Evolutionary conservation across 2,888 invertebrate species (phyloP), one percentile per base, ranked within the genome.

Genomic region (Caprella mutica): DNA sequence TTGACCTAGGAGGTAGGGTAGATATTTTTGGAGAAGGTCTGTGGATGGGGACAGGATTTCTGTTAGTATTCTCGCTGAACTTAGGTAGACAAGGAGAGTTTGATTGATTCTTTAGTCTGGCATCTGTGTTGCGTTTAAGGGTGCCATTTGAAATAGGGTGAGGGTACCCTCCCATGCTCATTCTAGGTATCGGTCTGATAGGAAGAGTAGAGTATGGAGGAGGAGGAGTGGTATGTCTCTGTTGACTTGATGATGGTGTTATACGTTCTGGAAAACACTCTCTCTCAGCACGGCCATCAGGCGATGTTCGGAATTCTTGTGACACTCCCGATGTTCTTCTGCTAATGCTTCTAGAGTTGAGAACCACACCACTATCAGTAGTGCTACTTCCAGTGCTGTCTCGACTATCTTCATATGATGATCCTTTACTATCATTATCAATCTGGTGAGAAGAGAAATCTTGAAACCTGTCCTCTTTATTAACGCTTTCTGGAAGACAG

Each of bases 341-440:
- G 3, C 48, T 27, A n/a, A 30, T 30, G 9, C 4, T 21, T n/a
- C 48, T 6, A 1, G 48, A 48, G n/a, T 48, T 19, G n/a, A 48
- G 48, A 5, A 48, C 48, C 3, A 48, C 48, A 5, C 48, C 48
- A 30, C 48, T 48, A 8, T 48, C 48, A 8, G 26, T 30, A 14
- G 48, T 48, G 30, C 48, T 48, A 4, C 48, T 30, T 2, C 48
- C 48, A 6, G 33, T 30, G 5, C 48, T 48, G 9, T 48, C 48
- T 1, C 48, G 48, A 29, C 48, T 48, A 17, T 48, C 48, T n/a
- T 48, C 48, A n/a, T 21, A 24, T 27, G 48, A 24, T 14, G 48
- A 48, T 9, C 48, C 48, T 48, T 48, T 48, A 8, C 48, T 29
- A 26, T 48, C 48, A 14, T 24, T 48, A n/a, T 48, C 48, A 33